phyloP scores from a whole-genome alignment of 2,888 invertebrate genomes.

The Thymelicus acteon region DNA sequence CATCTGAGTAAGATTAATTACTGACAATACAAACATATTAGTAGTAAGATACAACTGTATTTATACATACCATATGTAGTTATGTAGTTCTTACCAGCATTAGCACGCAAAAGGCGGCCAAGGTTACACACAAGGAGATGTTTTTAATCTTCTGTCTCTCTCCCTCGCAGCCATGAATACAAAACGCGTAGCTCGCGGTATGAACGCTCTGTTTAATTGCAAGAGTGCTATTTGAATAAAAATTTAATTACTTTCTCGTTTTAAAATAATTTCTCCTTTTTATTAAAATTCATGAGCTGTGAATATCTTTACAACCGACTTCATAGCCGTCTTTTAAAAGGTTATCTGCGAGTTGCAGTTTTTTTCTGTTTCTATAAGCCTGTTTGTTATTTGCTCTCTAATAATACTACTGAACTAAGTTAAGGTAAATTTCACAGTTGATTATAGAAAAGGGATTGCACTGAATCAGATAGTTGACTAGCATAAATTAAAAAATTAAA shows the following conservation, averaged over 20 bases:
- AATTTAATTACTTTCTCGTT: slow-evolving; percentile 28
- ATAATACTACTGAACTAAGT: too few relatives aligned
- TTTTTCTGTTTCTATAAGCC: too few relatives aligned
- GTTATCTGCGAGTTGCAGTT: too few relatives aligned
- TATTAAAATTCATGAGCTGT: not conserved
- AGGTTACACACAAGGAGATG: not conserved
- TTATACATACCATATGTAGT: not conserved
- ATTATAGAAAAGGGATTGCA: too few relatives aligned
- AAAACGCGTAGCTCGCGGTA: slow-evolving; percentile 2
- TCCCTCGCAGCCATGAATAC: slow-evolving; percentile 1
- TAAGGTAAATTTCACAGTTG: too few relatives aligned
- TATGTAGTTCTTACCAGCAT: not conserved
- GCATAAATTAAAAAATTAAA: too few relatives aligned
- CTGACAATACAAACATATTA: too few relatives aligned
- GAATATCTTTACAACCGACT: not conserved
- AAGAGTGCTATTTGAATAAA: slow-evolving; percentile 28
- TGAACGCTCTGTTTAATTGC: slow-evolving; percentile 19
- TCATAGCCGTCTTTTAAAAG: not conserved
- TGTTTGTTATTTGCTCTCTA: too few relatives aligned
- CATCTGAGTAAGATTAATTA: too few relatives aligned
- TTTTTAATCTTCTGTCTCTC: not conserved
- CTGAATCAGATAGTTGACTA: too few relatives aligned
- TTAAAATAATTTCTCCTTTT: slow-evolving; percentile 5
- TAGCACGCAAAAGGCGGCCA: not conserved
- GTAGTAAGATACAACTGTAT: not conserved